phyloP scores from a whole-genome alignment of 2,888 invertebrate genomes.

The Pseudococcus jackbeardsleyi region DNA sequence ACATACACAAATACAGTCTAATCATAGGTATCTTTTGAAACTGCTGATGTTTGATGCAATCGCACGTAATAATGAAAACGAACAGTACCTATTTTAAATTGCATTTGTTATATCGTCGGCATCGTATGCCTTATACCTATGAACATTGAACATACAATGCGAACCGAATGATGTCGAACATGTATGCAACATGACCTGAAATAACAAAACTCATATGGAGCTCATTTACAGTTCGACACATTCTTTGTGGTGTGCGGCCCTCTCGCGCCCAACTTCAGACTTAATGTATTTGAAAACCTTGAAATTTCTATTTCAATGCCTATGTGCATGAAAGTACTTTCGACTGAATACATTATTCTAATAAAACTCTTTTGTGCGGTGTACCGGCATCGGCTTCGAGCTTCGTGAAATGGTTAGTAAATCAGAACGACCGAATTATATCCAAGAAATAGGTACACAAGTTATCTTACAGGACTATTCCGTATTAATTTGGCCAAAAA shows the following conservation, averaged over 20 bases:
- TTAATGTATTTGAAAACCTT: conserved; percentile 35
- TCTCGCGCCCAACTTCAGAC: background rate
- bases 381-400: background rate
- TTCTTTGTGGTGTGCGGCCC: conserved; percentile 13
- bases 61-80: conserved; percentile 10
- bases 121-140: background rate
- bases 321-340: conserved; percentile 16
- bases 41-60: conserved; percentile 14
- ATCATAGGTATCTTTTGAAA: conserved; percentile 27
- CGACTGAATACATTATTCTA: conserved; percentile 4
- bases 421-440: background rate
- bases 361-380: background rate
- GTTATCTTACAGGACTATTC: too few relatives aligned
- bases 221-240: conserved; percentile 3
- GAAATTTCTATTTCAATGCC: conserved; percentile 34
- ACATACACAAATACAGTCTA: background rate
- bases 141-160: background rate
- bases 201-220: conserved; percentile 36
- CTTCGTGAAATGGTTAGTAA: background rate
- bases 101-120: conserved; percentile 18
- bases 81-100: conserved; percentile 30
- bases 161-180: conserved; percentile 32
- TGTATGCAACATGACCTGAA: conserved; percentile 42
- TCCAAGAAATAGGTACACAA: too few relatives aligned
- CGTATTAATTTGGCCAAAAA: too few relatives aligned